Evolutionary conservation across 2,113 vertebrate species (phyloP).

Genomic region (Trematocara marginatum): DNA sequence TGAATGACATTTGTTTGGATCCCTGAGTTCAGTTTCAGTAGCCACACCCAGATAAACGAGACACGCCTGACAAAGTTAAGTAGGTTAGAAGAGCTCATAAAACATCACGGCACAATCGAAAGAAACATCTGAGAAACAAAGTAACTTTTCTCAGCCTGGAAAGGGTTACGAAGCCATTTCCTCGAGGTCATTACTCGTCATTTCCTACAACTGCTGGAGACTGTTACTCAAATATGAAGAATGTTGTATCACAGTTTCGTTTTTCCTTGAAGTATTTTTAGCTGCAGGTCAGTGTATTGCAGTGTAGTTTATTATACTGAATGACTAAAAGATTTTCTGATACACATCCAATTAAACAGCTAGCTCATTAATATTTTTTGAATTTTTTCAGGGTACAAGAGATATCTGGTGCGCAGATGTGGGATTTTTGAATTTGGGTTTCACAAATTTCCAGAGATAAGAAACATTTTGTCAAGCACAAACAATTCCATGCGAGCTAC

Average conservation of each 20-base stretch:
- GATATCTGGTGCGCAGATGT: neutral
- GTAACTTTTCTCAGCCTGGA: neutral
- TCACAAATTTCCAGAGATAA: neutral
- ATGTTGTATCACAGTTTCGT: neutral
- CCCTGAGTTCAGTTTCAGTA: neutral
- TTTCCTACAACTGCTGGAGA: neutral
- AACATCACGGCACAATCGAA: accelerated
- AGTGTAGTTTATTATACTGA: neutral
- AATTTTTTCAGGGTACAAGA: neutral
- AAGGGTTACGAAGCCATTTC: neutral
- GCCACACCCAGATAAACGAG: neutral
- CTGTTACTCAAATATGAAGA: neutral
- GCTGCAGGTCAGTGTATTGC: neutral
- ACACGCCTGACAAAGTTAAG: neutral
- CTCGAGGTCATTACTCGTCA: neutral
- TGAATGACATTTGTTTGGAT: neutral
- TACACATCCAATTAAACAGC: neutral
- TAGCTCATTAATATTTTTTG: neutral
- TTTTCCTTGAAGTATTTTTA: neutral
- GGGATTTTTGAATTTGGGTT: neutral
- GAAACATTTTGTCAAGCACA: neutral
- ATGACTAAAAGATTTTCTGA: neutral
- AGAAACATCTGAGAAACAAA: neutral
- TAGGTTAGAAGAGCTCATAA: neutral
- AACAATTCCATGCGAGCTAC: neutral